A percentile compares a stretch with the other conserved stretches of the same genome.
phyloP scores from a whole-genome alignment of 2,888 invertebrate genomes.

The Eupithecia pulchellata region DNA sequence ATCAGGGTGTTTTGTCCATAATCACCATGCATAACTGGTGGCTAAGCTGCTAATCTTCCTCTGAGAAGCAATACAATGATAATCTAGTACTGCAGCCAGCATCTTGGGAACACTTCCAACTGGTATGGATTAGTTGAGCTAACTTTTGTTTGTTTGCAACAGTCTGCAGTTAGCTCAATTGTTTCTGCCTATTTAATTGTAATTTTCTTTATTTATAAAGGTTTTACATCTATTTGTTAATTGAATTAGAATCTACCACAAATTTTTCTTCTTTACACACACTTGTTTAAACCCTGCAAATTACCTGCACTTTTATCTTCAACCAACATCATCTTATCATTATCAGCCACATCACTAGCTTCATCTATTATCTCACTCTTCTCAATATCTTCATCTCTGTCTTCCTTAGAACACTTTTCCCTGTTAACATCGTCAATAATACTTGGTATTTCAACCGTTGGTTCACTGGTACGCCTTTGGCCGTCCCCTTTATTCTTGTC shows the following conservation, averaged over 20 bases:
- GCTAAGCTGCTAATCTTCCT: no score
- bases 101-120: no score
- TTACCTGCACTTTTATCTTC: constrained; percentile 71
- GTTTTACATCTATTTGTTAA: no score
- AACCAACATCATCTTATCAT: constrained; percentile 65
- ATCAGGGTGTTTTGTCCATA: no score
- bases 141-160: no score
- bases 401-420: constrained; percentile 72
- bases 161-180: no score
- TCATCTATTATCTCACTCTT: constrained; percentile 80
- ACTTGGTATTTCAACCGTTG: constrained; percentile 68
- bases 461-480: constrained; percentile 78
- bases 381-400: constrained; percentile 75
- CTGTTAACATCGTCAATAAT: constrained; percentile 57
- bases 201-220: no score
- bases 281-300: background rate
- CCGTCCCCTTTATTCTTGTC: constrained; percentile 75
- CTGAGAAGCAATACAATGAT: no score
- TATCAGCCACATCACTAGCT: constrained; percentile 68
- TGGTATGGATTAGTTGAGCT: no score
- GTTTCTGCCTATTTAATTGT: no score
- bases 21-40: no score
- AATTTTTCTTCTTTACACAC: background rate
- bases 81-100: no score
- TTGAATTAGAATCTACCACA: background rate